Conservation (phyloP, 2,113 vertebrate genomes). For the Heterochromis multidens region DNA sequence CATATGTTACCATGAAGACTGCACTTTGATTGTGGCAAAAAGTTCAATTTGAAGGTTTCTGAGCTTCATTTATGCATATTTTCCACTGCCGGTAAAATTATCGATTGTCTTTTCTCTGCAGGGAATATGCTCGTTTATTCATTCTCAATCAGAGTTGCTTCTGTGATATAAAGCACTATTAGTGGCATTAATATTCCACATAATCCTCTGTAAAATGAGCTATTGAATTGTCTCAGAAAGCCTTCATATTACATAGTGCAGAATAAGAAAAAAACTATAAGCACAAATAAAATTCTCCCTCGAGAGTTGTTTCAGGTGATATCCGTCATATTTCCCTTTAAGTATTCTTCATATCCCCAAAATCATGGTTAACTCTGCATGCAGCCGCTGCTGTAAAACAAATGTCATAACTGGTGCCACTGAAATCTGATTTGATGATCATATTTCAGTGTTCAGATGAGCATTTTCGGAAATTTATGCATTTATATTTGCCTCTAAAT, state of each 20-base stretch:
- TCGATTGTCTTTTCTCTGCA: neutral
- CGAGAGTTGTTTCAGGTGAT: neutral
- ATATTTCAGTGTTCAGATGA: neutral
- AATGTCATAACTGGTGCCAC: neutral
- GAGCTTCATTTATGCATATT: neutral
- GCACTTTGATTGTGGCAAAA: neutral
- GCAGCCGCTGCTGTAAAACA: neutral
- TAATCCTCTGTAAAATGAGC: neutral
- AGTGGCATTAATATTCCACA: neutral
- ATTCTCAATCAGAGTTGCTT: neutral
- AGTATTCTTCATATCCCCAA: neutral
- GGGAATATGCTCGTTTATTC: neutral
- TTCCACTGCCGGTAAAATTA: conserved; percentile 6
- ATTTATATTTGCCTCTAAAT: neutral
- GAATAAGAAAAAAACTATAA: neutral
- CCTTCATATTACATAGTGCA: neutral
- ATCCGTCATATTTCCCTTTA: neutral
- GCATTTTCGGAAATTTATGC: neutral
- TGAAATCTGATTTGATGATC: neutral
- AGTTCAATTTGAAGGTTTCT: neutral
- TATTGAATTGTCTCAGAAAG: neutral
- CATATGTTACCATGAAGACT: neutral
- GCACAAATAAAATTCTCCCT: conserved; percentile 15
- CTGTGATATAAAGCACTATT: neutral
- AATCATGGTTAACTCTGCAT: conserved; percentile 2